Evolutionary conservation across 2,888 invertebrate genomes (phyloP).

Genomic region (Azorinus chamasolen): DNA sequence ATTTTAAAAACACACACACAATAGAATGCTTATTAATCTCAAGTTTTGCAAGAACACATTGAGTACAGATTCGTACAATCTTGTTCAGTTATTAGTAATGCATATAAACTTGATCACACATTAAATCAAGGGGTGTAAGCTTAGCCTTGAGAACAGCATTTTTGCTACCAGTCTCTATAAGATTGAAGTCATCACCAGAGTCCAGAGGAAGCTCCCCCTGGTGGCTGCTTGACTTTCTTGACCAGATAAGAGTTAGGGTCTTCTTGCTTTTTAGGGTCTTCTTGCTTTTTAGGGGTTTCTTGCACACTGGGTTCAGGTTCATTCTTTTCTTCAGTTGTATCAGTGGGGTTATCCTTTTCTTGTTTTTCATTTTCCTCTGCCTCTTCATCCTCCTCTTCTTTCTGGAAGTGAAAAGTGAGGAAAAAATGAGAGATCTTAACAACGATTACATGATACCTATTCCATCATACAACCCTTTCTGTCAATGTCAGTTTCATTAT

Average conservation of each 20-base stretch:
- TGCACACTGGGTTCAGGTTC: neutral
- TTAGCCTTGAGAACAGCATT: neutral
- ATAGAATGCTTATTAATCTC: too few species aligned
- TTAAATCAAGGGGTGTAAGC: too few species aligned
- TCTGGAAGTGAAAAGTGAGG: slow-evolving; percentile 17
- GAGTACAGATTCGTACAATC: too few species aligned
- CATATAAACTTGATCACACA: too few species aligned
- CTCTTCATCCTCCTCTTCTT: slow-evolving; percentile 24
- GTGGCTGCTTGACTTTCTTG: slow-evolving; percentile 51
- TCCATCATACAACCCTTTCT: too few species aligned
- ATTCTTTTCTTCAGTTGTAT: slow-evolving; percentile 19
- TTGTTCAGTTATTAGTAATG: too few species aligned
- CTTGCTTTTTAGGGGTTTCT: neutral
- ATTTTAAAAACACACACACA: too few species aligned
- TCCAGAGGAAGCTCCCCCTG: slow-evolving; percentile 52
- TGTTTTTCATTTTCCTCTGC: slow-evolving; percentile 32
- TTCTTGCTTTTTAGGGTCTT: slow-evolving; percentile 5
- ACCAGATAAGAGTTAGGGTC: neutral
- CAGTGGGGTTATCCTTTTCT: slow-evolving; percentile 21
- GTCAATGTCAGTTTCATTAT: too few species aligned
- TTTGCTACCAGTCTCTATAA: neutral
- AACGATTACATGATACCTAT: too few species aligned
- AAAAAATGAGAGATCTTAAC: too few species aligned
- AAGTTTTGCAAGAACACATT: too few species aligned
- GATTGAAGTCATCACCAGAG: slow-evolving; percentile 44